phyloP scores from a whole-genome alignment of 2,113 vertebrate genomes.

The Brachionichthys hirsutus region DNA sequence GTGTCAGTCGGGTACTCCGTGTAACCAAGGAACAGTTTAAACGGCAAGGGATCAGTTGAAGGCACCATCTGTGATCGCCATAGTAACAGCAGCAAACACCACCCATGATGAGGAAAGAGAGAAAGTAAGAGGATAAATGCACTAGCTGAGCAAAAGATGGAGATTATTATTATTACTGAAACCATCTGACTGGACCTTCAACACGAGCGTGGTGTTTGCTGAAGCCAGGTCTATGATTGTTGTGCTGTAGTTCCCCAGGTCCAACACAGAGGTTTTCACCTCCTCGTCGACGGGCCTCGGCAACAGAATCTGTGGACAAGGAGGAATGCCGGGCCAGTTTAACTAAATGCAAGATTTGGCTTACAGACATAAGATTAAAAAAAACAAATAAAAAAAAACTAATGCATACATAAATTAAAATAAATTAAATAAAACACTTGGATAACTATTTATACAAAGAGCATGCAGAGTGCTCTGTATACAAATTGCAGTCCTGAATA shows the following conservation, averaged over 20 bases:
- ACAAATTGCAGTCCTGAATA: no score
- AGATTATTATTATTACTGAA: neutral
- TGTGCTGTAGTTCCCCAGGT: slow-evolving; percentile 78
- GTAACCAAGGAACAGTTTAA: slow-evolving; percentile 82
- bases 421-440: no score
- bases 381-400: no score
- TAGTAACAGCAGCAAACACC: neutral
- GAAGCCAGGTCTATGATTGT: slow-evolving; percentile 79
- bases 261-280: slow-evolving; percentile 73
- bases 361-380: neutral
- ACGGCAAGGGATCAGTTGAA: slow-evolving; percentile 70
- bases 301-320: slow-evolving; percentile 79
- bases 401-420: no score
- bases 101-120: neutral
- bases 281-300: slow-evolving; percentile 67
- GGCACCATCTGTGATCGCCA: slow-evolving; percentile 77
- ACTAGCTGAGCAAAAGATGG: no score
- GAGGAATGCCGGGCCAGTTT: neutral
- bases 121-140: no score
- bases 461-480: no score
- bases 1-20: slow-evolving; percentile 80
- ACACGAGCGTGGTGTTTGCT: slow-evolving; percentile 75
- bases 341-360: neutral
- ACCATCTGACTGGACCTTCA: slow-evolving; percentile 64
- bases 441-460: no score